phyloP scores from a whole-genome alignment of 2,113 vertebrate species.

The Stomatorhinus ivindoensis region DNA sequence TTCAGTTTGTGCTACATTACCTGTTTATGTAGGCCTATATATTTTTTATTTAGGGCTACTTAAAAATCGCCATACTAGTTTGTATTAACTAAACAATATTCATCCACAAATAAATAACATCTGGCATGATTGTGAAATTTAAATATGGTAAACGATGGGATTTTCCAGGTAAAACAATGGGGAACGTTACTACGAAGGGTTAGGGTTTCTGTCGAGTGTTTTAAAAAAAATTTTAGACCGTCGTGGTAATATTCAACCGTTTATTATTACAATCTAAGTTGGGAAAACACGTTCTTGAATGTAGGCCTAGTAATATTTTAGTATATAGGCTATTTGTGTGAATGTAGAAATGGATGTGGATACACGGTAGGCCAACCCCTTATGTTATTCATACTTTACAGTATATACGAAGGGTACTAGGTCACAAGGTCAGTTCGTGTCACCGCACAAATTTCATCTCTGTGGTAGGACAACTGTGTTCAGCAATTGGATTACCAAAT shows the following conservation, averaged over 20 bases:
- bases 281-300: background rate
- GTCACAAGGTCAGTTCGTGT: slow-evolving; percentile 5
- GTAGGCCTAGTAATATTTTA: background rate
- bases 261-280: background rate
- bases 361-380: background rate
- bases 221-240: background rate
- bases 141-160: background rate
- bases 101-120: background rate
- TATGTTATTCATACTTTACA: background rate
- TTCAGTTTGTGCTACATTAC: background rate
- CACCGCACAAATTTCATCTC: background rate
- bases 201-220: background rate
- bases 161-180: background rate
- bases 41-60: background rate
- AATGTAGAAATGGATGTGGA: background rate
- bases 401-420: slow-evolving; percentile 11
- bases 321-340: background rate
- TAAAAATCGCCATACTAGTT: background rate
- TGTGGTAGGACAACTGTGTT: background rate
- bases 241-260: background rate
- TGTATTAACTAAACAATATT: background rate
- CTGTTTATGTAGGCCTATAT: background rate
- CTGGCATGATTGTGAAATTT: background rate
- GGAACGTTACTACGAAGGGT: background rate
- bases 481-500: background rate